phyloP scores from a whole-genome alignment of 2,113 vertebrate genomes.

The Sciurus niger region DNA sequence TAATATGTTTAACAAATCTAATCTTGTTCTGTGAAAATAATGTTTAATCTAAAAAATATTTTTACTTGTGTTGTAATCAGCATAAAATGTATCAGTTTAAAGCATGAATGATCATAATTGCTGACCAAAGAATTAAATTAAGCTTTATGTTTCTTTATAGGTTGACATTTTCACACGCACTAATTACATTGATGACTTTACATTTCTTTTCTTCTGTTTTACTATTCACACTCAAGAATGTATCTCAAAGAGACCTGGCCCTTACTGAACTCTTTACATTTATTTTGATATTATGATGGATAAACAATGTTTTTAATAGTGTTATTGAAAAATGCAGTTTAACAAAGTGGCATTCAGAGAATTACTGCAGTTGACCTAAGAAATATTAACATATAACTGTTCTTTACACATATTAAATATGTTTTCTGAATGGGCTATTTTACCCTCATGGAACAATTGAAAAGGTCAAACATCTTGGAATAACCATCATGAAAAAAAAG shows the following conservation, averaged over 20 bases:
- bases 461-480: constrained; percentile 58
- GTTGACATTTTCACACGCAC: not conserved
- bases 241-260: not conserved
- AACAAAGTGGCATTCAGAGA: constrained; percentile 73
- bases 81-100: not conserved
- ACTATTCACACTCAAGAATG: not conserved
- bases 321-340: constrained; percentile 5
- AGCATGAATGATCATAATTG: not conserved
- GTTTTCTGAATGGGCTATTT: constrained; percentile 28
- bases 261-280: not conserved
- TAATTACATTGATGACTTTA: not conserved
- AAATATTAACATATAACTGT: constrained; percentile 44
- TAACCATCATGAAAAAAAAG: constrained; percentile 52
- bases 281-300: not conserved
- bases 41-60: not conserved
- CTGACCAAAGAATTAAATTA: constrained; percentile 7
- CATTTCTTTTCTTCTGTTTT: not conserved
- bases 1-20: not conserved
- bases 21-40: not conserved
- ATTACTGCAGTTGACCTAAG: constrained; percentile 20
- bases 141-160: not conserved
- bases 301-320: not conserved
- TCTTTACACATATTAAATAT: constrained; percentile 38
- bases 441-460: constrained; percentile 27
- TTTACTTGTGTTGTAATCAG: not conserved